Evolutionary conservation across 2,888 invertebrate genomes (phyloP).

Genomic region (Stomorhina lunata): DNA sequence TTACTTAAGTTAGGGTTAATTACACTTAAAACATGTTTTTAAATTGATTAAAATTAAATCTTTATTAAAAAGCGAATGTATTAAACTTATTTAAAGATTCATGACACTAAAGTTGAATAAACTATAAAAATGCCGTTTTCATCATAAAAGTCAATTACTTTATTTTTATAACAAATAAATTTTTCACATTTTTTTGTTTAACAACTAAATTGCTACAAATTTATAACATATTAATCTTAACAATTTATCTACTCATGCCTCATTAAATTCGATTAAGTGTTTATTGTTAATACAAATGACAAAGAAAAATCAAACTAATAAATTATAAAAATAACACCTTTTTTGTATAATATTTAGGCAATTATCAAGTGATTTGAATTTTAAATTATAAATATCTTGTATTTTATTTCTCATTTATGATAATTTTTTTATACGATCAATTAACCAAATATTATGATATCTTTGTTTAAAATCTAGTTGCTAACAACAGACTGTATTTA

Average conservation of each 20-base stretch:
- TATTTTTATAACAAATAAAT: background rate
- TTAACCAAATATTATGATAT: background rate
- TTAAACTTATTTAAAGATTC: background rate
- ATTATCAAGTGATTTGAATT: conserved; percentile 18
- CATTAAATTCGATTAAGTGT: background rate
- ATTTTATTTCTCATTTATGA: conserved; percentile 1
- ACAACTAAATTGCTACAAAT: background rate
- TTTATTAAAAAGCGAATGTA: background rate
- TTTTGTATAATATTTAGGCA: conserved; percentile 22
- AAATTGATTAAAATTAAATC: background rate
- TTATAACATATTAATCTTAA: background rate
- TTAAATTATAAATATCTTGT: background rate
- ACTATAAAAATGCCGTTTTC: background rate
- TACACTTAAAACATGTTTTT: conserved; percentile 13
- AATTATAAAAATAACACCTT: conserved; percentile 32
- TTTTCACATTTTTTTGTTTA: background rate
- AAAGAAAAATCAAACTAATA: too few relatives aligned
- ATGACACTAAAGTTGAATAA: conserved; percentile 3
- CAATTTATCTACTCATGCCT: background rate
- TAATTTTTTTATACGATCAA: background rate
- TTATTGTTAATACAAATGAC: conserved; percentile 10
- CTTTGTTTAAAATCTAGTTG: background rate
- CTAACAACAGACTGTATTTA: too few relatives aligned
- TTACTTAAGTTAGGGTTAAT: background rate
- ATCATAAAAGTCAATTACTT: conserved; percentile 1